A percentile compares a stretch with the other conserved stretches of the same genome.
These are phyloP conservation scores for Microplitis demolitor DNA, from an alignment of 1,140 invertebrate species.

Conservation along the genomic window DNA sequence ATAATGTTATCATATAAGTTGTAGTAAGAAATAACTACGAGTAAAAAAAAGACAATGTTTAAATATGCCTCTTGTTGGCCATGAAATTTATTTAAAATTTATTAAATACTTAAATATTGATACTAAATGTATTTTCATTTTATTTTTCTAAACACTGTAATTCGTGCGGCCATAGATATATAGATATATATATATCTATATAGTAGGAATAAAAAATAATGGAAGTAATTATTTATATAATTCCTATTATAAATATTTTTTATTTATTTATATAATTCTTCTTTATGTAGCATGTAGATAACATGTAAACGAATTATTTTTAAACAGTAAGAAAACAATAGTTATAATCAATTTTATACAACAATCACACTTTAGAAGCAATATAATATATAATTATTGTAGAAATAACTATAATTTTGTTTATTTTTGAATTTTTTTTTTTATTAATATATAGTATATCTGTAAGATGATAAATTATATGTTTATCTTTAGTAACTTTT, in stretches of 20 bases:
- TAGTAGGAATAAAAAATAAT: constrained; percentile 4
- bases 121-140: constrained; percentile 15
- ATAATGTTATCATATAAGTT: not conserved
- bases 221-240: constrained; percentile 9
- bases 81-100: not conserved
- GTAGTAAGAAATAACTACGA: not conserved
- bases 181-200: not conserved
- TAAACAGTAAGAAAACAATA: constrained; percentile 51
- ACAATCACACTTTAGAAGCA: constrained; percentile 61
- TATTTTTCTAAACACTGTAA: constrained; percentile 16
- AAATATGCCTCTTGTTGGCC: not conserved
- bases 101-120: not conserved
- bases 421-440: constrained; percentile 38
- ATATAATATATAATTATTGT: constrained; percentile 57
- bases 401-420: constrained; percentile 59
- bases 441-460: constrained; percentile 25
- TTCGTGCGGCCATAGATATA: constrained; percentile 19
- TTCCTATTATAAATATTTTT: constrained; percentile 4
- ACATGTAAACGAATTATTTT: constrained; percentile 7
- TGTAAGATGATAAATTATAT: constrained; percentile 51
- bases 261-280: not conserved
- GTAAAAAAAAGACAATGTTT: not conserved
- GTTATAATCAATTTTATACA: constrained; percentile 51
- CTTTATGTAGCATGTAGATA: constrained; percentile 3
- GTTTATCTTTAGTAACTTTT: constrained; percentile 28